Evolutionary conservation across 2,888 invertebrate genomes (phyloP), one percentile per base, ranked within the genome.

Genomic region (Achlya flavicornis): DNA sequence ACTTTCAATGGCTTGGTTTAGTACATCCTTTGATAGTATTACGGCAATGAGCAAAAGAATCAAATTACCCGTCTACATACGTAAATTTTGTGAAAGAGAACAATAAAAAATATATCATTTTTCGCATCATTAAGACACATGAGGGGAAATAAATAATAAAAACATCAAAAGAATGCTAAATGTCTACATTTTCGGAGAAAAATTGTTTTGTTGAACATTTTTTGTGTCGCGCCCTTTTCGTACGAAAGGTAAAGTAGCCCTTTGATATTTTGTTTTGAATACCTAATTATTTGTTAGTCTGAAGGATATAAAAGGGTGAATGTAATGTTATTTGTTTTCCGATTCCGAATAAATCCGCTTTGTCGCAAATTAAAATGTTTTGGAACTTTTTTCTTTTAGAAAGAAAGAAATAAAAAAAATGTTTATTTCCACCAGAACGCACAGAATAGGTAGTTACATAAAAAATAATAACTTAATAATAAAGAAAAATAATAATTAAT

Each of bases 71-170:
- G 19, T 12, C 41, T 41, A 53, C 53, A 19, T 53, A 19, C 19
- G 53, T 53, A 10, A 19, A 19, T 53, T 19, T 53, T 46, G 4
- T n/a, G 4, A 46, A 46, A 46, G 46, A 19, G 53, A n/a, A 16
- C 53, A 53, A 53, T 53, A 53, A 53, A 53, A 53, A 53, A 19
- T 19, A 53, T 53, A 53, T 53, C 53, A 53, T 53, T 53, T 53
- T n/a, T 53, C 53, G 53, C 53, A 53, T 53, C 53, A 53, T 53
- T 53, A 53, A 53, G 53, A 53, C 46, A 14, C n/a, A 53, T 53
- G 53, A 53, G 19, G 19, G 53, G 53, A 19, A 53, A 19, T 41
- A 46, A 46, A 46, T 46, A 46, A 46, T 46, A 53, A 53, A 19
- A 53, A 53, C 53, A 19, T 53, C 53, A 53, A 53, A 53, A 19